Evolutionary conservation across 92 coral and sea anemone genomes (phyloP).

Genomic region (Micromussa lordhowensis): DNA sequence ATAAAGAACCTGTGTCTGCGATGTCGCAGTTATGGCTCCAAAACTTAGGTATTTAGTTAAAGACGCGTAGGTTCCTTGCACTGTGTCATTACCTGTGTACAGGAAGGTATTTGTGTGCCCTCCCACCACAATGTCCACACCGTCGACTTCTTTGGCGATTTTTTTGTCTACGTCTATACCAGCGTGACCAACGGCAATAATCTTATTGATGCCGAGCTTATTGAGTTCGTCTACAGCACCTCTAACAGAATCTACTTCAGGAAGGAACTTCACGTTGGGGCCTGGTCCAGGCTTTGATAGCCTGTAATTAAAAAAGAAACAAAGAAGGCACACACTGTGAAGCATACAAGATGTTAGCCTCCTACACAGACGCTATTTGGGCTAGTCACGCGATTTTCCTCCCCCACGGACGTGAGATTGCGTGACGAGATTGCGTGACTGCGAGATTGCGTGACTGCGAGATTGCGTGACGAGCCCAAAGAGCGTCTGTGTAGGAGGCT

Average conservation of each 20-base stretch:
- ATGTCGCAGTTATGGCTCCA: neutral
- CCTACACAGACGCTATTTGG: too few species aligned
- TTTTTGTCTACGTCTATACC: conserved; percentile 83
- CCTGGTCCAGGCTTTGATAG: conserved; percentile 84
- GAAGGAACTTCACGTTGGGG: conserved; percentile 75
- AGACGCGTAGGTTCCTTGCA: neutral
- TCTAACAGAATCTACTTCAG: conserved; percentile 78
- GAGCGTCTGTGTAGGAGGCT: too few species aligned
- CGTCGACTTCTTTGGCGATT: conserved; percentile 78
- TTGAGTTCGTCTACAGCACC: conserved; percentile 76
- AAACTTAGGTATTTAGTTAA: neutral
- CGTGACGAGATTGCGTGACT: too few species aligned
- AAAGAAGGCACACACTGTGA: neutral
- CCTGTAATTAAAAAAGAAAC: conserved; percentile 36
- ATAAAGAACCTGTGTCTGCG: too few species aligned
- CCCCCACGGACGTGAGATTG: too few species aligned
- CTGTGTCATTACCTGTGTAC: conserved; percentile 75
- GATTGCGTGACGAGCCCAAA: too few species aligned
- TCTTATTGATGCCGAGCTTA: conserved; percentile 80
- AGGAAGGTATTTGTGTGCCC: conserved; percentile 94
- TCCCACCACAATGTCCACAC: conserved; percentile 92
- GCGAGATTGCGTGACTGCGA: too few species aligned
- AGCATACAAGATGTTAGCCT: neutral
- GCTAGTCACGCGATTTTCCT: too few species aligned
- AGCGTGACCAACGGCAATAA: conserved; percentile 92